Evolutionary conservation across 2,113 vertebrate species (phyloP).

Genomic region (Canis aureus): DNA sequence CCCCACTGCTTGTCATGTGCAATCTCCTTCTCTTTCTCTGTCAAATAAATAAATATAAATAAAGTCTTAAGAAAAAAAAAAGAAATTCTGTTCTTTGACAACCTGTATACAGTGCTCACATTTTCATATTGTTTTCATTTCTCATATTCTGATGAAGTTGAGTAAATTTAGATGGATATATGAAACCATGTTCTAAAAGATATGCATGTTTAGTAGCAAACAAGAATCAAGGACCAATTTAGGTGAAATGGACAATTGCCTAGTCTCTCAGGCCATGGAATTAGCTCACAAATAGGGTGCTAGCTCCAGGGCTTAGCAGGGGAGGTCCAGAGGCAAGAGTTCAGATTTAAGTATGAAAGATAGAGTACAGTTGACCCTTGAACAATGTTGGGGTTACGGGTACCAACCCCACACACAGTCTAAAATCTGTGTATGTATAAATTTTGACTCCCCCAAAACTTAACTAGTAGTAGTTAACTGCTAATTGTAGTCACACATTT

Average conservation of each 20-base stretch:
- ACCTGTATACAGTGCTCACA: neutral
- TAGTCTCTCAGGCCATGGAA: neutral
- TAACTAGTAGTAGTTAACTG: neutral
- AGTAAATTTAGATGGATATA: neutral
- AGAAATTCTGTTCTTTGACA: neutral
- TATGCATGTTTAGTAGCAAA: neutral
- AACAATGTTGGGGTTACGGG: neutral
- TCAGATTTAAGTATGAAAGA: neutral
- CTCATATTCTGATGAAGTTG: neutral
- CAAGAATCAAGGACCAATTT: neutral
- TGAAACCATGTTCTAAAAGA: neutral
- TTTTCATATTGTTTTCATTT: conserved; percentile 3
- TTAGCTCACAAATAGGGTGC: too few relatives aligned
- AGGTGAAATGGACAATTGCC: neutral
- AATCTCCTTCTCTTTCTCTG: too few relatives aligned
- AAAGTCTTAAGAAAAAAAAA: neutral
- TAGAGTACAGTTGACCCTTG: neutral
- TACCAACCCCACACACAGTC: neutral
- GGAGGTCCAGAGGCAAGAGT: neutral
- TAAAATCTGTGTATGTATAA: neutral
- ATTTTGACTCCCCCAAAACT: neutral
- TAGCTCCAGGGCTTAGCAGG: neutral
- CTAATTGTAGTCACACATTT: neutral
- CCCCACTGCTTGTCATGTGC: too few relatives aligned
- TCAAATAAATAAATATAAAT: too few relatives aligned